A percentile compares a stretch with the other conserved stretches of the same genome.
Conservation (phyloP, 1,140 invertebrate genomes). For the Dendroctonus ponderosae region DNA sequence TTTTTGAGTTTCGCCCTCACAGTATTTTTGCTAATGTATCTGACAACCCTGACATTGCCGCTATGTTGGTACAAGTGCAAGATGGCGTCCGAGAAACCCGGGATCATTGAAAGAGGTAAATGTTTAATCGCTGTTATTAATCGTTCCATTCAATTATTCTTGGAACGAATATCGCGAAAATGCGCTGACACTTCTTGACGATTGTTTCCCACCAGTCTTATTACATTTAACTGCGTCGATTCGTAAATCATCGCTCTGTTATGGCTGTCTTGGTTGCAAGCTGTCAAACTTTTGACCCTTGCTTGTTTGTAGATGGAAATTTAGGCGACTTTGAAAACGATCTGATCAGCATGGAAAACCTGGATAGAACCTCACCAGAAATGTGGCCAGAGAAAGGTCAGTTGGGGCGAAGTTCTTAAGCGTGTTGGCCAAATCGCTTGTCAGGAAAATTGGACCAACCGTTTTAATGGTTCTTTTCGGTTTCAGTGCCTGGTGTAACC, state of each 20-base stretch:
- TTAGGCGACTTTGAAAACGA: slow-evolving; percentile 64
- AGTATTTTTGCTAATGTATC: too few relatives aligned
- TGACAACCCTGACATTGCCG: neutral
- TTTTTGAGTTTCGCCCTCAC: too few relatives aligned
- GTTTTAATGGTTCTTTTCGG: slow-evolving; percentile 11
- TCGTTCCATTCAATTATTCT: slow-evolving; percentile 6
- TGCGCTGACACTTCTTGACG: neutral
- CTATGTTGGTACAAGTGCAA: slow-evolving; percentile 46
- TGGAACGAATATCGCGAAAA: neutral
- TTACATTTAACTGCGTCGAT: neutral
- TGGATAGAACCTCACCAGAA: slow-evolving; percentile 87
- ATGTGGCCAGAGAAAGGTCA: slow-evolving; percentile 93
- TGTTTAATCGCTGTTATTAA: slow-evolving; percentile 8
- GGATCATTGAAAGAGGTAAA: slow-evolving; percentile 50
- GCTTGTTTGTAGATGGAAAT: slow-evolving; percentile 43
- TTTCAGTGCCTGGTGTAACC: slow-evolving; percentile 68
- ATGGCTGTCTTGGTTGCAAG: slow-evolving; percentile 28
- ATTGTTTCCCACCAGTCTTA: neutral
- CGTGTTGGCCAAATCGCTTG: too few relatives aligned
- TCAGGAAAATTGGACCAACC: neutral
- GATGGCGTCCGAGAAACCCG: slow-evolving; percentile 50
- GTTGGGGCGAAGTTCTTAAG: slow-evolving; percentile 40
- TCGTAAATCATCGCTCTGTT: slow-evolving; percentile 11
- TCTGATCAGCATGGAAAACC: slow-evolving; percentile 80
- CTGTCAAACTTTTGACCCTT: slow-evolving; percentile 35